Evolutionary conservation across 1,140 invertebrate genomes (phyloP).

Genomic region (Caenorhabditis brenneri): DNA sequence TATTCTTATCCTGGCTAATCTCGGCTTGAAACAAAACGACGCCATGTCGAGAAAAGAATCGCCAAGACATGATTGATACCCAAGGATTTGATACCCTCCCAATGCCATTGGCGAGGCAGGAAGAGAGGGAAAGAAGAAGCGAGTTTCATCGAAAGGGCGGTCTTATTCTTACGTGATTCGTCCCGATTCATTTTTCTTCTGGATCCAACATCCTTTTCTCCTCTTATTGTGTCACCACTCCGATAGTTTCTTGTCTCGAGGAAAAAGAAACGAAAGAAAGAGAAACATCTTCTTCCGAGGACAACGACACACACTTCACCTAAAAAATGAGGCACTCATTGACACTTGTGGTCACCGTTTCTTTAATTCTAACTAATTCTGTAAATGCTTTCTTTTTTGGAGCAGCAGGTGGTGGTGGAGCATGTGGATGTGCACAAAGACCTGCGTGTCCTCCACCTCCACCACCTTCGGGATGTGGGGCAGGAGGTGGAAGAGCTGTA

Average conservation of each 20-base stretch:
- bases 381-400: neutral
- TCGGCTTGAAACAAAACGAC: neutral
- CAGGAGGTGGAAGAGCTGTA: neutral
- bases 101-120: conserved; percentile 2
- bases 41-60: conserved; percentile 19
- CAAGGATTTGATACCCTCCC: too few relatives aligned
- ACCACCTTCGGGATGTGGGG: conserved; percentile 10
- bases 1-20: neutral
- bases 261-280: neutral
- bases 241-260: neutral
- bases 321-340: conserved; percentile 13
- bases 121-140: neutral
- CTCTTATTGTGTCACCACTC: neutral
- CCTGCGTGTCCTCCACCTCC: conserved; percentile 36
- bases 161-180: conserved; percentile 26
- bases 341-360: neutral
- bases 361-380: neutral
- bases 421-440: conserved; percentile 11
- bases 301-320: conserved; percentile 9
- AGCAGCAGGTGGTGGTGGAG: conserved; percentile 20
- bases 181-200: neutral
- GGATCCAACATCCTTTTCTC: neutral
- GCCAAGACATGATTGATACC: conserved; percentile 29
- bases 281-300: neutral
- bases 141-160: conserved; percentile 6